These are phyloP conservation scores for Lagopus muta DNA, from an alignment of 2,113 vertebrate genomes.

Conservation along the genomic window DNA sequence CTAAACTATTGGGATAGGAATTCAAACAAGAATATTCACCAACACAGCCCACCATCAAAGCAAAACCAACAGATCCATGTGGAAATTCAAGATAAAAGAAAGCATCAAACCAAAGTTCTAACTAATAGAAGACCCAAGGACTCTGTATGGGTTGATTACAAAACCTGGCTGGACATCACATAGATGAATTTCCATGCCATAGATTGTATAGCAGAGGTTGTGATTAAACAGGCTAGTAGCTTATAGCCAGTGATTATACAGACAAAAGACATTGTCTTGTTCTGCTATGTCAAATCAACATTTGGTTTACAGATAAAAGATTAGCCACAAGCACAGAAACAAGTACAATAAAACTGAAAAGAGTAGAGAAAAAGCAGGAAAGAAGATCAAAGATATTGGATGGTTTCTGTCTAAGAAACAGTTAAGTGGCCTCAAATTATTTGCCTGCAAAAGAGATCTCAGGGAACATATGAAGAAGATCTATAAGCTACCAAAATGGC, in stretches of 20 bases:
- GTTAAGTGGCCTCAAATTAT: background rate
- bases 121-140: background rate
- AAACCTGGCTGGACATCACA: background rate
- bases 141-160: background rate
- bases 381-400: background rate
- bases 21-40: background rate
- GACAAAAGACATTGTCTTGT: fast-evolving
- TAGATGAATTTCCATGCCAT: background rate
- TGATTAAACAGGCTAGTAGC: background rate
- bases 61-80: background rate
- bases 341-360: background rate
- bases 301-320: background rate
- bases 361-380: background rate
- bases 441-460: background rate
- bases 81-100: background rate
- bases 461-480: background rate
- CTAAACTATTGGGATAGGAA: background rate
- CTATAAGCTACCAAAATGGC: background rate
- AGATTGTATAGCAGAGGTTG: background rate
- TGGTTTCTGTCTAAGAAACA: background rate
- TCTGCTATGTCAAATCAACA: background rate
- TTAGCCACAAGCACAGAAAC: background rate
- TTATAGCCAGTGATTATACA: background rate
- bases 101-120: background rate
- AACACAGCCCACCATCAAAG: background rate